These are phyloP conservation scores for Aleiodes alternator DNA, from an alignment of 2,888 invertebrate species.

Conservation along the genomic window DNA sequence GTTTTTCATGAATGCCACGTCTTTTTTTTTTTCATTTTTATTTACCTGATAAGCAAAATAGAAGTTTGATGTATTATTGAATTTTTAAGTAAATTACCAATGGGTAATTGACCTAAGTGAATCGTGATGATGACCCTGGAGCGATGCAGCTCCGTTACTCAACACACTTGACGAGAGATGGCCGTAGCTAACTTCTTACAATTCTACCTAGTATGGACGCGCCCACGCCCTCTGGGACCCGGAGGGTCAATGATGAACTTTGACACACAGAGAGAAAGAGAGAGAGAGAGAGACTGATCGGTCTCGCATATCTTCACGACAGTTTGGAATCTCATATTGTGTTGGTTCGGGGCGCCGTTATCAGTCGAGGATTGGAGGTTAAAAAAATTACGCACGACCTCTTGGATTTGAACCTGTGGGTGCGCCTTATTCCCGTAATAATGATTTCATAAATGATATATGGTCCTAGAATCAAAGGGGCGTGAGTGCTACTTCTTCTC, in stretches of 20 bases:
- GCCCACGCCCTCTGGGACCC: constrained; percentile 43
- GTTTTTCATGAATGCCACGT: too few relatives aligned
- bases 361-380: neutral
- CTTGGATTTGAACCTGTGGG: constrained; percentile 10
- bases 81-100: constrained; percentile 25
- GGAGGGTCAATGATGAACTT: constrained; percentile 27
- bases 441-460: too few relatives aligned
- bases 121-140: constrained; percentile 34
- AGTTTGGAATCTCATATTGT: neutral
- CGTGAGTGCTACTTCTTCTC: too few relatives aligned
- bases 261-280: neutral
- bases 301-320: constrained; percentile 19
- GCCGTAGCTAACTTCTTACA: constrained; percentile 22
- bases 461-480: too few relatives aligned
- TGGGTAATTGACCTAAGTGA: constrained; percentile 29
- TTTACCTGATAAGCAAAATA: neutral
- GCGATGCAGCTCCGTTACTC: constrained; percentile 31
- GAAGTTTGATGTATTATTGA: constrained; percentile 4
- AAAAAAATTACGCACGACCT: constrained; percentile 21
- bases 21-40: too few relatives aligned
- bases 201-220: constrained; percentile 19
- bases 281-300: neutral
- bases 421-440: constrained; percentile 1
- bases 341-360: neutral
- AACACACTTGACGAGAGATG: constrained; percentile 33